Evolutionary conservation across 1,140 invertebrate species (phyloP), one percentile per base, ranked within the genome.

Genomic region (Drosophila auraria): DNA sequence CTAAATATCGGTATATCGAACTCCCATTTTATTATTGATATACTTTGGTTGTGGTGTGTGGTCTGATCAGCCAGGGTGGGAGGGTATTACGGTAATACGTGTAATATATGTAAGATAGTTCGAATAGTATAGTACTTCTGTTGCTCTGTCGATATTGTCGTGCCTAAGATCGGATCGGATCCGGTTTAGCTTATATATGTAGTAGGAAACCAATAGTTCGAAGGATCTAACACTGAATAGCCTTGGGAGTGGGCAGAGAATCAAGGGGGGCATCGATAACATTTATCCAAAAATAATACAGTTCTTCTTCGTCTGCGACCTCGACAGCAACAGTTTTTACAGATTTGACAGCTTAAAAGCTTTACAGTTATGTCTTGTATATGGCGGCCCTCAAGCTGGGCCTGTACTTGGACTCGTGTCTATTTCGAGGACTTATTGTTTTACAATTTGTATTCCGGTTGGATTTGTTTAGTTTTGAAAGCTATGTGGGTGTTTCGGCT

Each of bases 211-310:
- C 84, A 83, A 89, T 80, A 60, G 62, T 80, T 74, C 45, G 25
- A 83, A 74, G 72, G 73, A 89, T 53, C 27, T 69, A 62, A 44
- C 23, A 30, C 54, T 61, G 75, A 77, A 70, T 70, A 78, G 70
- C 73, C 57, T 40, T 77, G 30, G 14, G 44, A 33, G 47, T 47
- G 27, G 30, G 27, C 53, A 42, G 45, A 45, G 33, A 71, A 33
- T 58, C 27, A 36, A 27, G 17, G n/a, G 23, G 36, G 47, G 33
- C 62, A 42, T 56, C 59, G 56, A 70, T 80, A 72, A 89, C 83
- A 81, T 75, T 89, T 83, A 65, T 87, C 83, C 77, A 87, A 87
- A 87, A 87, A 87, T 87, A 87, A 87, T 78, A 72, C 72, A 63
- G 51, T 47, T 53, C 11, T 11, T 65, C 20, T 33, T 33, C 9